Evolutionary conservation across 2,797 vertebrate genomes (phyloP).

Genomic region (Danio kyathit): DNA sequence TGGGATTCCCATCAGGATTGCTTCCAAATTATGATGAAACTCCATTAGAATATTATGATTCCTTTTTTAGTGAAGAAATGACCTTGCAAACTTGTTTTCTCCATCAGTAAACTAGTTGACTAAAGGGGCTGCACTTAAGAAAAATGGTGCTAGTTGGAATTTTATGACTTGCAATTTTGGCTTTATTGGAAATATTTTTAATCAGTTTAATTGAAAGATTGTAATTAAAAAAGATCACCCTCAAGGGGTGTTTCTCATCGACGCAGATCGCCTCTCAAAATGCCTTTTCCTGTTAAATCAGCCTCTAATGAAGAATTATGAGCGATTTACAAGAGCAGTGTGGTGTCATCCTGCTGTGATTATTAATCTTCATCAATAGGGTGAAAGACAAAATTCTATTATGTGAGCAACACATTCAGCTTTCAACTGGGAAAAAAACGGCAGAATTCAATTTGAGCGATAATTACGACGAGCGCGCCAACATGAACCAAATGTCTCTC

Average conservation of each 20-base stretch:
- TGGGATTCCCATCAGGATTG: neutral
- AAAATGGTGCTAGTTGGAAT: too few relatives aligned
- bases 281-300: constrained; percentile 33
- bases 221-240: constrained; percentile 23
- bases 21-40: neutral
- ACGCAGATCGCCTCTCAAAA: constrained; percentile 39
- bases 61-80: neutral
- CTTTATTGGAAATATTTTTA: neutral
- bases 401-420: constrained; percentile 26
- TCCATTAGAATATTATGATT: constrained; percentile 15
- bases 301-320: constrained; percentile 36
- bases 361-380: constrained; percentile 47
- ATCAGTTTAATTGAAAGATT: neutral
- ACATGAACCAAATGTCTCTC: constrained; percentile 14
- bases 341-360: constrained; percentile 24
- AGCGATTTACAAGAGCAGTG: constrained; percentile 16
- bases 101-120: neutral
- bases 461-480: constrained; percentile 50
- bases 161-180: neutral
- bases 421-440: constrained; percentile 27
- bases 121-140: neutral
- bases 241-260: neutral
- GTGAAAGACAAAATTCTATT: constrained; percentile 33
- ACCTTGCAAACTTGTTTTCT: neutral
- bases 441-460: constrained; percentile 43